These are phyloP conservation scores for Trilocha varians DNA, from an alignment of 2,888 invertebrate species.

Conservation along the genomic window DNA sequence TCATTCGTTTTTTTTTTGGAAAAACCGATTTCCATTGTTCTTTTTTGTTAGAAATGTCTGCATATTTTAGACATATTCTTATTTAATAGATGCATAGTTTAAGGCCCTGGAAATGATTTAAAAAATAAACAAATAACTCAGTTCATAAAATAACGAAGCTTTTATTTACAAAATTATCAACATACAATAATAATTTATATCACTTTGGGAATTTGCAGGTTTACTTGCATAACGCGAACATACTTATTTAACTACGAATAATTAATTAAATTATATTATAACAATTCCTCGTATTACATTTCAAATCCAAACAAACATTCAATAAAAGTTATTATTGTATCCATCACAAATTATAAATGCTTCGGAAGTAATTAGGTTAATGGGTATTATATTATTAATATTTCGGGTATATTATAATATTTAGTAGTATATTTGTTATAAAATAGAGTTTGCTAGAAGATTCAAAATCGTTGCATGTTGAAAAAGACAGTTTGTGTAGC, in stretches of 20 bases:
- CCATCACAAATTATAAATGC: not conserved
- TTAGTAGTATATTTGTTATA: not conserved
- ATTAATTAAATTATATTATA: slow-evolving; percentile 45
- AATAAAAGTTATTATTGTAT: no score
- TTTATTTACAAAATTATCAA: slow-evolving; percentile 74
- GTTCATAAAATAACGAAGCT: slow-evolving; percentile 64
- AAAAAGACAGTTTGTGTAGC: not conserved
- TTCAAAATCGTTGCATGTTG: slow-evolving; percentile 3
- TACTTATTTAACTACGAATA: slow-evolving; percentile 44
- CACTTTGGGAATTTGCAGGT: slow-evolving; percentile 72
- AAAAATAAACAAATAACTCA: not conserved
- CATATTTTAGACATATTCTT: no score
- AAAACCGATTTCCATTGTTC: no score
- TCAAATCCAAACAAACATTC: slow-evolving; percentile 1
- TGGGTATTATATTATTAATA: not conserved
- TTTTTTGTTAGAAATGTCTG: no score
- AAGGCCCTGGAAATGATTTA: not conserved
- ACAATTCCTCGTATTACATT: slow-evolving; percentile 49
- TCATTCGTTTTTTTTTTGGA: no score
- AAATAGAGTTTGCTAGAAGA: slow-evolving; percentile 4
- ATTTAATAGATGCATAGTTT: not conserved
- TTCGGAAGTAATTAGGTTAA: not conserved
- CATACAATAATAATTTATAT: slow-evolving; percentile 55
- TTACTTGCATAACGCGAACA: slow-evolving; percentile 68
- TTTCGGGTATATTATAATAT: no score